Base-by-base conservation (phyloP, 1,140 invertebrate species). In the Sycophila sp. region DNA sequence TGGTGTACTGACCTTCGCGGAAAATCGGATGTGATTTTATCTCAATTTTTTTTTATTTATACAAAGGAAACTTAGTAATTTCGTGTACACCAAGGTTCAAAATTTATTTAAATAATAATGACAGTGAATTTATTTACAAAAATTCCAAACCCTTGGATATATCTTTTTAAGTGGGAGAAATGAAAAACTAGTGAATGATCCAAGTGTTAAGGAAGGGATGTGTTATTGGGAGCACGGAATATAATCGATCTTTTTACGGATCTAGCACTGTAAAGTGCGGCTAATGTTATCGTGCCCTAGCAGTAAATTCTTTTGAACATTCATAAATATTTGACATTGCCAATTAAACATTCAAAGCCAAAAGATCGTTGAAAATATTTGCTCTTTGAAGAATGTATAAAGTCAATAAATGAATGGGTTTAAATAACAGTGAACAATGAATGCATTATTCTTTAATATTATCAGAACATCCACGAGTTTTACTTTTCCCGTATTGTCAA, bases 131-230 rank as follows among this genome's bases (percentile, higher is more conserved):
- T 64, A 7, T n/a, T 64, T 22, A 51, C 30, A 22, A 24, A n/a
- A 49, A 69, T 63, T 63, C 59, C 38, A 59, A 63, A 63, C 19
- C 51, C 22, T 28, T 8, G 17, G 4, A n/a, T 53, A 24, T 51
- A 38, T 40, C 30, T 26, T 59, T 34, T 32, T 55, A 26, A 24
- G 51, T 17, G 19, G 60, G 60, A 71, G 53, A 64, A 69, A 64
- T 71, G 60, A 64, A 71, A 71, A 71, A 71, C 69, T 71, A 64
- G 69, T 71, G 69, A 71, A 71, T 71, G 69, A 64, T 71, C 60
- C 60, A 71, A 28, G 42, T 58, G 42, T 58, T 10, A 24, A 65
- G 40, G 69, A 38, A 47, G 8, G 30, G 51, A 28, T 17, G 36
- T 63, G 10, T 45, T 42, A 63, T 28, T 56, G 22, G 59, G 51